Conservation (phyloP, 37 sponge, comb jelly and placozoan genomes). For the Crambe crambe region DNA sequence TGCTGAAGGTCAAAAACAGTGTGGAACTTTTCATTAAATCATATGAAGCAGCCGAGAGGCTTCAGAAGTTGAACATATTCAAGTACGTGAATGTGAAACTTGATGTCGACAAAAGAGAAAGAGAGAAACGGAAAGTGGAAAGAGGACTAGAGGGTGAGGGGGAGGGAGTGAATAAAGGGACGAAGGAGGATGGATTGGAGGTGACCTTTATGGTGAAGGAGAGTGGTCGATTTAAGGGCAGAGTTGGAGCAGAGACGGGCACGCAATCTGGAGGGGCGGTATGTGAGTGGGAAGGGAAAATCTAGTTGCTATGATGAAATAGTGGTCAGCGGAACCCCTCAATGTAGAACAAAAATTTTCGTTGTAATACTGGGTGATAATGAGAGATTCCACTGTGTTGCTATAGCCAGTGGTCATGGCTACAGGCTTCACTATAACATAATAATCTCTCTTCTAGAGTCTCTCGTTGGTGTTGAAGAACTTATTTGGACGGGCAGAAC, state of each 20-base stretch:
- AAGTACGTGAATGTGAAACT: constrained; percentile 17
- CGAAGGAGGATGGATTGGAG: constrained; percentile 21
- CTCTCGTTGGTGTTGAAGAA: constrained; percentile 48
- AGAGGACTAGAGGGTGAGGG: not conserved
- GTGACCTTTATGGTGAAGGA: constrained; percentile 72
- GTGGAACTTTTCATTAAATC: constrained; percentile 22
- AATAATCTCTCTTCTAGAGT: too few species aligned
- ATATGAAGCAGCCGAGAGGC: constrained; percentile 10
- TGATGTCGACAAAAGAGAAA: not conserved
- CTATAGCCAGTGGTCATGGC: too few species aligned
- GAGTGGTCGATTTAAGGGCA: constrained; percentile 17
- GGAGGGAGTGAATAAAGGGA: not conserved
- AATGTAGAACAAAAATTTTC: too few species aligned
- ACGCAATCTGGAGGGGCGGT: constrained; percentile 79
- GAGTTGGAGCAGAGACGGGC: constrained; percentile 61
- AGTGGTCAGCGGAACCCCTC: too few species aligned
- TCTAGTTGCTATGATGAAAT: too few species aligned
- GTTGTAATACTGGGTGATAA: too few species aligned
- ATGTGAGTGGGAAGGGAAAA: not conserved
- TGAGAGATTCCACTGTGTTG: too few species aligned
- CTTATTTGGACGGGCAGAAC: constrained; percentile 74
- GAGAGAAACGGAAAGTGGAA: not conserved
- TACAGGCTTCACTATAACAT: too few species aligned
- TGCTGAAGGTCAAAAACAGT: constrained; percentile 38
- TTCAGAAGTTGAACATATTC: constrained; percentile 50